Base-by-base conservation (phyloP, 2,888 invertebrate genomes). In the Clitarchus hookeri region DNA sequence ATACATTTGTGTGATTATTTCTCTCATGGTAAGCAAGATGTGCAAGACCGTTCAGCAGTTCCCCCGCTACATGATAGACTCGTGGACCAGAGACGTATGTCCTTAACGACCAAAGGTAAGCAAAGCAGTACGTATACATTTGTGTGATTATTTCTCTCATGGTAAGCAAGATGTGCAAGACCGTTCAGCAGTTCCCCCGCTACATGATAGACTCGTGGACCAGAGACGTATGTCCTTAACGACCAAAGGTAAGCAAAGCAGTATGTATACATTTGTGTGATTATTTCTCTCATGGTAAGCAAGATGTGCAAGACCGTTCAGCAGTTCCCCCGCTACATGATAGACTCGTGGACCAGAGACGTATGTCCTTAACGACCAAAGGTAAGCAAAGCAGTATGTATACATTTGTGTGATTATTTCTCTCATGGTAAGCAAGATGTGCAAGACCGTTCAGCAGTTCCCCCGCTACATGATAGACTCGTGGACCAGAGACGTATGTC, bases 101-200 rank as follows among this genome's bases (percentile, higher is more conserved):
- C 44, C 91, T 92, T 84, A 92, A 92, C 88, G 93, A 93, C 88
- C 93, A 93, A 89, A 93, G 93, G 93, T 93, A 89, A 65, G 65
- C n/a, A n/a, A n/a, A n/a, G n/a, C 19, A 65, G n/a, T n/a, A 65
- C 2, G 1, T n/a, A 65, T n/a, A 23, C 16, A 19, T 65, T 65
- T 65, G 65, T 65, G 23, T 65, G 23, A n/a, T 65, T 65, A 48
- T 48, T 6, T 48, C 0, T 48, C 16, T 48, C 48, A 48, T 48
- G 36, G 4, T 36, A 36, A 36, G 36, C 36, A 36, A 36, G 36
- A 36, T 4, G 36, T 36, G 36, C 4, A 36, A 36, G 36, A 36
- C 4, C 4, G 36, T 36, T 36, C 36, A 36, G 36, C 36, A 36
- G 36, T 36, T 36, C 36, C 4, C 36, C 36, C 36, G 4, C 36